Conservation (phyloP, 2,797 vertebrate species). For the Nyctalus aviator region DNA sequence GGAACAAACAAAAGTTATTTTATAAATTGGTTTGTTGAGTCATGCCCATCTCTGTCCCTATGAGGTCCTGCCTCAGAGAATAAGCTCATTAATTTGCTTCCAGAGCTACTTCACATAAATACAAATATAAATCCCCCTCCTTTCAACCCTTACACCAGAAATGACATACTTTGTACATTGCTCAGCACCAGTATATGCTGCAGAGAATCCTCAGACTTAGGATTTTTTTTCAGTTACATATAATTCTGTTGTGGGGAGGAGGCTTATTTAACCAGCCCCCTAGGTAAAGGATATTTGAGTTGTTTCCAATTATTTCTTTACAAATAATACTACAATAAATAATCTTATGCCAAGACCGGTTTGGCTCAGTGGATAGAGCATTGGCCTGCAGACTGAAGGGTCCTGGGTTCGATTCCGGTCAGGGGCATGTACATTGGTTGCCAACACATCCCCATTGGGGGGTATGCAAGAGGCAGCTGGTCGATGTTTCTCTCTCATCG, state of each 20-base stretch:
- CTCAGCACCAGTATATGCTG: background rate
- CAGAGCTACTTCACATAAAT: background rate
- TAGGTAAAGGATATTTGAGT: background rate
- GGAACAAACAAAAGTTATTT: background rate
- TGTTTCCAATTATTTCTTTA: background rate
- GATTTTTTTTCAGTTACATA: background rate
- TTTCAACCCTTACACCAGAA: background rate
- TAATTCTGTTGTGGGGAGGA: background rate
- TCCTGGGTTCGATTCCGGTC: too few relatives aligned
- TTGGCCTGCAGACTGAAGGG: too few relatives aligned
- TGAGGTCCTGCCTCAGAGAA: background rate
- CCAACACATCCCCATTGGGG: too few relatives aligned
- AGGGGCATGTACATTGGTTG: too few relatives aligned
- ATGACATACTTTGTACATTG: background rate
- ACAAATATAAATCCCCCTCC: background rate
- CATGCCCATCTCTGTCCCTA: background rate
- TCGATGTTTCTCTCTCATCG: too few relatives aligned
- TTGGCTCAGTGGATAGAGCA: too few relatives aligned
- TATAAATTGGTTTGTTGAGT: background rate
- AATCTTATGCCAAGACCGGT: background rate
- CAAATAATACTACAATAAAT: background rate
- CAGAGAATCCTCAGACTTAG: background rate
- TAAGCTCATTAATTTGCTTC: conserved; percentile 15
- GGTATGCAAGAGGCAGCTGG: too few relatives aligned
- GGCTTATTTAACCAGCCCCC: background rate